Conservation (phyloP, 2,888 invertebrate species). For the Drosophila niveifrons region DNA sequence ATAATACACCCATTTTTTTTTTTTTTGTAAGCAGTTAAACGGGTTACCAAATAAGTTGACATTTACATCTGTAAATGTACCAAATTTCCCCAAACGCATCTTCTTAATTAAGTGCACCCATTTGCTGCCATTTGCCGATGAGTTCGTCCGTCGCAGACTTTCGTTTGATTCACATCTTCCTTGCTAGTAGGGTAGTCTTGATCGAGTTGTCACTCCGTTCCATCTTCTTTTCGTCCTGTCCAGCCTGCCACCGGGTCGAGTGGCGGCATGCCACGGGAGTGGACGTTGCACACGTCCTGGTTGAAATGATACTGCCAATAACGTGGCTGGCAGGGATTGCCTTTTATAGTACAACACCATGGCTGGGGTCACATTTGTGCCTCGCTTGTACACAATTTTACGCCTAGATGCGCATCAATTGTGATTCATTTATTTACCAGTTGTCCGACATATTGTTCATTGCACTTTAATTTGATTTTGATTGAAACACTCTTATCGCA, state of each 20-base stretch:
- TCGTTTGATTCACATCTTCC: slow-evolving; percentile 41
- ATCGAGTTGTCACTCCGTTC: slow-evolving; percentile 1
- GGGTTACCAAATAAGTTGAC: neutral
- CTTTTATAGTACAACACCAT: slow-evolving; percentile 63
- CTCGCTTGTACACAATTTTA: slow-evolving; percentile 60
- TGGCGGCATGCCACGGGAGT: neutral
- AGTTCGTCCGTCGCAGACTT: neutral
- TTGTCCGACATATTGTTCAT: slow-evolving; percentile 66
- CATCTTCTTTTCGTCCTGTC: neutral
- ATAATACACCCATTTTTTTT: slow-evolving; percentile 8
- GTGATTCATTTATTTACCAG: slow-evolving; percentile 64
- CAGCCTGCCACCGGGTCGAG: neutral
- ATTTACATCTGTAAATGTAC: slow-evolving; percentile 39
- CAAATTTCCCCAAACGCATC: slow-evolving; percentile 22
- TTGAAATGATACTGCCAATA: slow-evolving; percentile 46
- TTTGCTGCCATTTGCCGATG: neutral
- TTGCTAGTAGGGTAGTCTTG: slow-evolving; percentile 55
- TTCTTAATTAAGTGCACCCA: neutral
- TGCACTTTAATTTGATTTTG: slow-evolving; percentile 78
- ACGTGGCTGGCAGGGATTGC: slow-evolving; percentile 10
- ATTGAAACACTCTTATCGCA: slow-evolving; percentile 74
- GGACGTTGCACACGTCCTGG: slow-evolving; percentile 11
- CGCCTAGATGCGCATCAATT: slow-evolving; percentile 72
- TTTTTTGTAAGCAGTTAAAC: neutral
- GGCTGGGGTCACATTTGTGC: slow-evolving; percentile 55